phyloP scores from a whole-genome alignment of 2,797 vertebrate species.

The Cynodonichthys magdalenae region DNA sequence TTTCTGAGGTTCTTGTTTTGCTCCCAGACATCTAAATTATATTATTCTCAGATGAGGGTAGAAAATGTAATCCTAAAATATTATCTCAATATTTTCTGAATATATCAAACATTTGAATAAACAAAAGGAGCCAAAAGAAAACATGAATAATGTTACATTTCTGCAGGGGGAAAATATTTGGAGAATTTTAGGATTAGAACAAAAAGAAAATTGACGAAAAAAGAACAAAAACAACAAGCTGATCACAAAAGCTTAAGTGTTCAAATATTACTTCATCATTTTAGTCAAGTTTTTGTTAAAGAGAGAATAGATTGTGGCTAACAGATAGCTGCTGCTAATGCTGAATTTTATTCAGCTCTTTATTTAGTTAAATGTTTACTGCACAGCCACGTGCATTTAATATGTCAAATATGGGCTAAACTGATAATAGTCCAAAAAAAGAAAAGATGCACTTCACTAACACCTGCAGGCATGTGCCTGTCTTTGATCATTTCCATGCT shows the following conservation, averaged over 20 bases:
- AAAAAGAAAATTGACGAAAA: too few species aligned
- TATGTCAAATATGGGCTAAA: constrained; percentile 64
- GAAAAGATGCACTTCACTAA: constrained; percentile 16
- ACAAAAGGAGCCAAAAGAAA: too few species aligned
- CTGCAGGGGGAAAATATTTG: too few species aligned
- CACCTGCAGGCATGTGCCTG: constrained; percentile 19
- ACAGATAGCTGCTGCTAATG: constrained; percentile 43
- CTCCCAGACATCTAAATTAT: too few species aligned
- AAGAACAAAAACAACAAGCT: constrained; percentile 8
- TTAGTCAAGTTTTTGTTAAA: constrained; percentile 29
- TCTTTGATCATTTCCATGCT: constrained; percentile 25
- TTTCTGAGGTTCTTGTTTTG: too few species aligned
- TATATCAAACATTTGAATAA: too few species aligned
- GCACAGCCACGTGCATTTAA: constrained; percentile 62
- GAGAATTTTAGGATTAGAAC: too few species aligned
- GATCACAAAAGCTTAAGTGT: constrained; percentile 21
- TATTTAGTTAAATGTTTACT: constrained; percentile 70
- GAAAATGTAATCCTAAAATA: too few species aligned
- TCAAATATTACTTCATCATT: constrained; percentile 18
- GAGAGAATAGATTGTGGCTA: constrained; percentile 12
- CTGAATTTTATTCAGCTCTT: constrained; percentile 56
- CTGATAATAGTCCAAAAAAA: too few species aligned
- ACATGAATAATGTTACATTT: too few species aligned
- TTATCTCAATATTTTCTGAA: too few species aligned
- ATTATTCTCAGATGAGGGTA: too few species aligned